Evolutionary conservation across 2,113 vertebrate species (phyloP).

Genomic region (Azemiops feae): DNA sequence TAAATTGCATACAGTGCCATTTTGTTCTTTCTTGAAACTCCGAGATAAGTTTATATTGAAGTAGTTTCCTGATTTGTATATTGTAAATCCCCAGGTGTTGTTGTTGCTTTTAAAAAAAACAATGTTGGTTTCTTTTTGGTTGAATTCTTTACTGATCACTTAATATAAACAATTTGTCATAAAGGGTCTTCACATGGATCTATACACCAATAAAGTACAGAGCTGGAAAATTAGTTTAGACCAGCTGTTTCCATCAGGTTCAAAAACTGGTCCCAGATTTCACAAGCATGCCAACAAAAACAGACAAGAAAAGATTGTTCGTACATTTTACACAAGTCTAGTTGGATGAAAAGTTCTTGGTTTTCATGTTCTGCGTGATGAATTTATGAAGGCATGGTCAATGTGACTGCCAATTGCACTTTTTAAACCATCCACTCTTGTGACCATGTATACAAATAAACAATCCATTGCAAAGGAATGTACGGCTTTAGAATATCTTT

Average conservation of each 20-base stretch:
- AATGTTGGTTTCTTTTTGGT: not conserved
- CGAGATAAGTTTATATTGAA: slow-evolving; percentile 71
- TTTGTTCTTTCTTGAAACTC: slow-evolving; percentile 76
- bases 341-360: slow-evolving; percentile 70
- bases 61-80: slow-evolving; percentile 69
- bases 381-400: slow-evolving; percentile 78
- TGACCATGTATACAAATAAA: slow-evolving; percentile 73
- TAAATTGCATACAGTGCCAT: slow-evolving; percentile 81
- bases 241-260: slow-evolving; percentile 72
- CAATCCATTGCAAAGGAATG: slow-evolving; percentile 70
- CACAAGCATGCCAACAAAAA: slow-evolving; percentile 86
- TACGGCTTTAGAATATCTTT: slow-evolving; percentile 73
- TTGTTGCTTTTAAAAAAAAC: slow-evolving; percentile 52
- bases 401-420: slow-evolving; percentile 81
- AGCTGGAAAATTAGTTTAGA: slow-evolving; percentile 71
- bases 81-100: slow-evolving; percentile 64
- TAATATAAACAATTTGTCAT: slow-evolving; percentile 78
- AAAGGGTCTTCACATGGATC: slow-evolving; percentile 75
- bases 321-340: slow-evolving; percentile 70
- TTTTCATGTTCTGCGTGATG: slow-evolving; percentile 71
- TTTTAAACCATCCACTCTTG: slow-evolving; percentile 68
- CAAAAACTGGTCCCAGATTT: slow-evolving; percentile 71
- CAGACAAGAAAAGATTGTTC: slow-evolving; percentile 68
- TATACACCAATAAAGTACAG: slow-evolving; percentile 78
- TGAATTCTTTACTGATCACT: slow-evolving; percentile 73